These are phyloP conservation scores for Morpho deidamia DNA, from an alignment of 2,888 invertebrate genomes.

Conservation along the genomic window DNA sequence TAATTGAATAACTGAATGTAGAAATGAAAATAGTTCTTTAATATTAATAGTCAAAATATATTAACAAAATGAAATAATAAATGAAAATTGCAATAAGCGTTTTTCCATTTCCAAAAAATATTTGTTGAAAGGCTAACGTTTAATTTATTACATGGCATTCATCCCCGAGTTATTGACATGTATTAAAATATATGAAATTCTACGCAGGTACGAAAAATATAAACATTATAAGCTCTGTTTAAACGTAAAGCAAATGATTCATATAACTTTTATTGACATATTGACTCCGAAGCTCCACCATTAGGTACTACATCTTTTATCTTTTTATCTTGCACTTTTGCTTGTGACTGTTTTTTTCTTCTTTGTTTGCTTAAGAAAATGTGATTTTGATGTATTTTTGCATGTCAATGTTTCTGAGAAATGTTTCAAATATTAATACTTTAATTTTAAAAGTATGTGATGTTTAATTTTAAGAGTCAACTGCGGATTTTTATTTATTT, in stretches of 20 bases:
- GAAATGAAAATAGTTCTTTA: no score
- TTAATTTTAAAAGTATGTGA: neutral
- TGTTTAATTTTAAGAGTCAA: no score
- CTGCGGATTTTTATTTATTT: no score
- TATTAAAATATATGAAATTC: neutral
- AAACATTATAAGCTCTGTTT: neutral
- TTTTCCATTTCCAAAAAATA: no score
- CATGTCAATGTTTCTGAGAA: conserved; percentile 12
- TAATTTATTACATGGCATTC: no score
- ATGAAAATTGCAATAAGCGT: no score
- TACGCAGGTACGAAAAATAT: neutral
- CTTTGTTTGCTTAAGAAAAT: conserved; percentile 27
- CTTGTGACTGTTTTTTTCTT: conserved; percentile 38
- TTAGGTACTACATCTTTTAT: neutral
- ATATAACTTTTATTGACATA: conserved; percentile 2
- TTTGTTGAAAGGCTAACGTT: no score
- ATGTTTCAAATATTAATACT: conserved; percentile 7
- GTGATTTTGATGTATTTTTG: conserved; percentile 25
- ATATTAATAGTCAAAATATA: no score
- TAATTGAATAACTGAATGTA: no score
- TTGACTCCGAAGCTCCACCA: conserved; percentile 11
- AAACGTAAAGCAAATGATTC: neutral
- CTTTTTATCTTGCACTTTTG: conserved; percentile 31
- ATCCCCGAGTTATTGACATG: neutral
- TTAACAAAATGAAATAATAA: no score